These are phyloP conservation scores for Xenopus laevis DNA, from an alignment of 2,113 vertebrate genomes.

Conservation along the genomic window DNA sequence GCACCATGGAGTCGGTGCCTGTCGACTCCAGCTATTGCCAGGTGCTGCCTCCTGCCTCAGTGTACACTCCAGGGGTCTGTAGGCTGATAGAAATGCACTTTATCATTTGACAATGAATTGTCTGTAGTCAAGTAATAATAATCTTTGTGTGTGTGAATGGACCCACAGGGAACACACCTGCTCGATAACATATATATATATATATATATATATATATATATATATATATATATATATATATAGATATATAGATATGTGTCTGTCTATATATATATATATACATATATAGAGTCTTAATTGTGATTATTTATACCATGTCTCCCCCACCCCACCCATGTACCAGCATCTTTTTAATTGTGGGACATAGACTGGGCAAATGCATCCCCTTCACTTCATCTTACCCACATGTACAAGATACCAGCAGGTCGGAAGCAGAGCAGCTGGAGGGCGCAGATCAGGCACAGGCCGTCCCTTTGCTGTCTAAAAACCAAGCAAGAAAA, in stretches of 20 bases:
- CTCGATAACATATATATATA: conserved; percentile 28
- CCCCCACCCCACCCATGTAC: conserved; percentile 1
- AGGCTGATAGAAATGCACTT: conserved; percentile 42
- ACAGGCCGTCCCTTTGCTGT: conserved; percentile 57
- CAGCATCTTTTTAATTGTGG: conserved; percentile 23
- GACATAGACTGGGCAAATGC: conserved; percentile 30
- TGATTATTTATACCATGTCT: conserved; percentile 21
- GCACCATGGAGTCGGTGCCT: conserved; percentile 38
- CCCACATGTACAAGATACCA: conserved; percentile 49
- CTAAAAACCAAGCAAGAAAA: conserved; percentile 41
- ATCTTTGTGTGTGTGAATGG: conserved; percentile 20
- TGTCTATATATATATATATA: conserved; percentile 31
- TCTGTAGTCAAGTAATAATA: conserved; percentile 43
- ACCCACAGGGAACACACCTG: conserved; percentile 23
- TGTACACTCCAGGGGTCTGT: conserved; percentile 31
- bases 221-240: conserved; percentile 39
- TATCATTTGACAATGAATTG: conserved; percentile 36
- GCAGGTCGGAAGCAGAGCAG: conserved; percentile 52
- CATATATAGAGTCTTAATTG: conserved; percentile 28
- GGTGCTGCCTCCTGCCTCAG: conserved; percentile 43
- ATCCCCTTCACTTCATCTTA: conserved; percentile 9
- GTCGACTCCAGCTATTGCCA: conserved; percentile 35
- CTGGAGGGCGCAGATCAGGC: conserved; percentile 47
- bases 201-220: conserved; percentile 10
- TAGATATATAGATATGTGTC: conserved; percentile 20